phyloP scores from a whole-genome alignment of 2,888 invertebrate genomes.

The Amphipoea oculea region DNA sequence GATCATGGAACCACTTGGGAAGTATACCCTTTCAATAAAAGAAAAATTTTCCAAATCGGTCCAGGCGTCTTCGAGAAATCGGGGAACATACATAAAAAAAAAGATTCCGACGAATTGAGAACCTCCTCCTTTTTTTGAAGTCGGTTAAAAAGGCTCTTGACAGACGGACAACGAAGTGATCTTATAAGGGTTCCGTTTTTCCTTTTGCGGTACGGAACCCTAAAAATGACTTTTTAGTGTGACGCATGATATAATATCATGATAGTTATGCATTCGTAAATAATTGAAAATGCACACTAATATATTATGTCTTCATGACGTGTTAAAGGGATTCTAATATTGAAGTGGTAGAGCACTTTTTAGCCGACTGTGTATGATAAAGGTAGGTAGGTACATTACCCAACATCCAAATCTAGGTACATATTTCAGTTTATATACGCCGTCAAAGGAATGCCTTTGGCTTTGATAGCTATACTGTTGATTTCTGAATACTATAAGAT shows the following conservation, averaged over 20 bases:
- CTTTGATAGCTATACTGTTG: slow-evolving; percentile 1
- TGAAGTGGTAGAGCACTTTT: not conserved
- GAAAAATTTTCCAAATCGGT: too few relatives aligned
- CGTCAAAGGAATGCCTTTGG: slow-evolving; percentile 39
- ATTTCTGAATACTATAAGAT: slow-evolving; percentile 3
- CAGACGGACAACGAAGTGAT: too few relatives aligned
- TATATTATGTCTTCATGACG: not conserved
- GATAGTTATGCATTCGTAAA: too few relatives aligned
- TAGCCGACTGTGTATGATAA: not conserved
- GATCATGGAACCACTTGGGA: too few relatives aligned
- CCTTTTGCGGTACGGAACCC: too few relatives aligned
- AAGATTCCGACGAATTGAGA: too few relatives aligned
- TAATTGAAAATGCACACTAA: not conserved
- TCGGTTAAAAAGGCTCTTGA: too few relatives aligned
- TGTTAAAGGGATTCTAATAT: not conserved
- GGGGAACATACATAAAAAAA: too few relatives aligned
- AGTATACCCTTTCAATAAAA: too few relatives aligned
- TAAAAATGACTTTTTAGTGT: not conserved
- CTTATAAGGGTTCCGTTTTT: too few relatives aligned
- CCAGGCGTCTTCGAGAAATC: too few relatives aligned
- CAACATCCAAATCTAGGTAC: not conserved
- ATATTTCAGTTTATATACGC: slow-evolving; percentile 23
- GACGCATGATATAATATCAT: not conserved
- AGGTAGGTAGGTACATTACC: slow-evolving; percentile 5
- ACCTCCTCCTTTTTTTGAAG: too few relatives aligned